Percentiles rank a stretch among this genome's conserved stretches.
Evolutionary conservation across 1,140 invertebrate species (phyloP).

Genomic region (Psilanteris sp.): DNA sequence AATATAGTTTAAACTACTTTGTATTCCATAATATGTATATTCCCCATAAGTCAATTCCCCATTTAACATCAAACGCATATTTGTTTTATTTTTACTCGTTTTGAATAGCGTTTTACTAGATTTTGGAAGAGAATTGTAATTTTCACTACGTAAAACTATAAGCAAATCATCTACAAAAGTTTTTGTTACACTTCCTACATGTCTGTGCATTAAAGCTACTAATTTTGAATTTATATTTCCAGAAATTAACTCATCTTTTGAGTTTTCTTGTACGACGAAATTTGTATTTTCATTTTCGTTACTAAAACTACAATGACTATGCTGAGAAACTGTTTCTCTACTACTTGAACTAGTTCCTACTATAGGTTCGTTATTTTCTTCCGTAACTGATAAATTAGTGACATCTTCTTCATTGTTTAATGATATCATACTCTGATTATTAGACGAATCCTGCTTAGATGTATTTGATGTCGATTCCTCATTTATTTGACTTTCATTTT

Average conservation of each 20-base stretch:
- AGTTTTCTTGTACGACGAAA: no score
- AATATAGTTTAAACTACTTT: not conserved
- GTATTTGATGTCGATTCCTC: no score
- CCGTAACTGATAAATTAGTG: no score
- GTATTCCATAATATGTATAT: conserved; percentile 5
- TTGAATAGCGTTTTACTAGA: conserved; percentile 1
- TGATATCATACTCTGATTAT: no score
- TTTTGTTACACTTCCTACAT: not conserved
- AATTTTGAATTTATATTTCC: not conserved
- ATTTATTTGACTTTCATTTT: no score
- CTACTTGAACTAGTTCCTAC: no score
- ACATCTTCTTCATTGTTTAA: no score
- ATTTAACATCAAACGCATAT: conserved; percentile 1
- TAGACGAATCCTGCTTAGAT: no score
- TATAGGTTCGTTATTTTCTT: no score
- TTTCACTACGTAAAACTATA: conserved; percentile 9
- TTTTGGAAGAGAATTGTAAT: conserved; percentile 6
- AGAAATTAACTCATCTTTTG: not conserved
- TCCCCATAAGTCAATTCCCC: not conserved
- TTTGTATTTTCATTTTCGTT: no score
- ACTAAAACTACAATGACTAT: no score
- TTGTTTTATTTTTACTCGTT: not conserved
- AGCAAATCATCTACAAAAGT: conserved; percentile 14
- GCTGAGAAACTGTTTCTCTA: no score
- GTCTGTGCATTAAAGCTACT: not conserved